Conservation (phyloP, 2,113 vertebrate genomes). For the Ursus arctos region DNA sequence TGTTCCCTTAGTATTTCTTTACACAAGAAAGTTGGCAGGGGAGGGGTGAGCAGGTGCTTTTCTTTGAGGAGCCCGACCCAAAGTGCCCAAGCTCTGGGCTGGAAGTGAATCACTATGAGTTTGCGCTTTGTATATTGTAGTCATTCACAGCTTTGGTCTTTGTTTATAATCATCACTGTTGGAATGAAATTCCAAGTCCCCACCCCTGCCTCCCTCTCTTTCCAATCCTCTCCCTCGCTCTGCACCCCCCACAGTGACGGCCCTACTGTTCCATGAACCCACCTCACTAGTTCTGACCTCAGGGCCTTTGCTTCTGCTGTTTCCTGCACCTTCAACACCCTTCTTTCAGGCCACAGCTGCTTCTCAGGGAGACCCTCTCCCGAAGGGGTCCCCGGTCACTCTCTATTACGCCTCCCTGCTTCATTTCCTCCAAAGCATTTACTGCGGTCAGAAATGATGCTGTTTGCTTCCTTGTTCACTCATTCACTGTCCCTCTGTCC, state of each 20-base stretch:
- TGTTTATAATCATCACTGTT: background rate
- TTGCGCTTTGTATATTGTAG: background rate
- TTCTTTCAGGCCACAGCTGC: background rate
- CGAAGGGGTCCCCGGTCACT: background rate
- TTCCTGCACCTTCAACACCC: background rate
- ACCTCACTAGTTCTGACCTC: background rate
- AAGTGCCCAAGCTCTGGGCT: background rate
- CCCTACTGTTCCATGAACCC: background rate
- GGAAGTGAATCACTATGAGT: background rate
- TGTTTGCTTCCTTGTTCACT: background rate
- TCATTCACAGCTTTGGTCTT: background rate
- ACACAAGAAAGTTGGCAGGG: background rate
- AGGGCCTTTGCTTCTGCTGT: background rate
- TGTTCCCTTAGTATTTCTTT: background rate
- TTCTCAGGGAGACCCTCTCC: background rate
- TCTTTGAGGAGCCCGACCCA: background rate
- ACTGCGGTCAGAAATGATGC: fast-evolving
- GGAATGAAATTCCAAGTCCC: background rate
- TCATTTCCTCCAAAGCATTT: background rate
- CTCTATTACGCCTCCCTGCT: background rate
- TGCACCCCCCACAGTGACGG: fast-evolving
- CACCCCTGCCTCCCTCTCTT: too few species aligned
- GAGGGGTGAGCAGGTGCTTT: background rate
- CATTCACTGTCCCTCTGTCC: background rate
- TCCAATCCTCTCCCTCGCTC: fast-evolving